Evolutionary conservation across 1,140 invertebrate genomes (phyloP), one percentile per base, ranked within the genome.

Genomic region (Drosophila kanapiae): DNA sequence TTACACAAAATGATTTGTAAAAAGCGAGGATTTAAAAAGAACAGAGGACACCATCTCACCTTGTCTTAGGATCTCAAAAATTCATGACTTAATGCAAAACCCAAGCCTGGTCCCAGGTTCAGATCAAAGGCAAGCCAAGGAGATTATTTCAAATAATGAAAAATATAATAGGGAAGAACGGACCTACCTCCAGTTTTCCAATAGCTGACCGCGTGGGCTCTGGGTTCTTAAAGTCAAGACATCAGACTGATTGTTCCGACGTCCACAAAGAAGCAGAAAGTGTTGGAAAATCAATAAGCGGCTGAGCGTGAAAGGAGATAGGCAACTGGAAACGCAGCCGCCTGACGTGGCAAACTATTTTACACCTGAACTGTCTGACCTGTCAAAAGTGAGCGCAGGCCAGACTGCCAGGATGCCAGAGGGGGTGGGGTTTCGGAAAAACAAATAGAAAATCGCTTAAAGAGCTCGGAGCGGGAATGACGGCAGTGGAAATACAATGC

Each of bases 361-460:
- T 80, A 87, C 83, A 87, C 83, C 83, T 87, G 84, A 83, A 82
- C 82, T 88, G 84, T 77, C 84, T 71, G 63, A 62, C 78, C 75
- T 82, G 75, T 82, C 81, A 84, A 37, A 81, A 68, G 40, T 16
- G 54, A 69, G 33, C 27, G 42, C 59, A 23, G 72, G 13, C 38
- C 47, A 60, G 54, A 42, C 11, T 10, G 10, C 29, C 3, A 47
- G 6, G 59, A 18, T 8, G 13, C n/a, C n/a, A n/a, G n/a, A n/a
- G n/a, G 33, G 62, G 37, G 31, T 7, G 38, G 42, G 27, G 45
- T 16, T 29, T 37, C 23, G 47, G 35, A 79, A 85, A 67, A 82
- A 76, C 75, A 86, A 86, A 87, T 86, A 82, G 76, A 76, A 82
- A 87, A 79, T 57, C 75, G 82, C 75, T 86, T 85, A 54, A 86